phyloP scores from a whole-genome alignment of 2,888 invertebrate species.

The Anthrax anthrax region DNA sequence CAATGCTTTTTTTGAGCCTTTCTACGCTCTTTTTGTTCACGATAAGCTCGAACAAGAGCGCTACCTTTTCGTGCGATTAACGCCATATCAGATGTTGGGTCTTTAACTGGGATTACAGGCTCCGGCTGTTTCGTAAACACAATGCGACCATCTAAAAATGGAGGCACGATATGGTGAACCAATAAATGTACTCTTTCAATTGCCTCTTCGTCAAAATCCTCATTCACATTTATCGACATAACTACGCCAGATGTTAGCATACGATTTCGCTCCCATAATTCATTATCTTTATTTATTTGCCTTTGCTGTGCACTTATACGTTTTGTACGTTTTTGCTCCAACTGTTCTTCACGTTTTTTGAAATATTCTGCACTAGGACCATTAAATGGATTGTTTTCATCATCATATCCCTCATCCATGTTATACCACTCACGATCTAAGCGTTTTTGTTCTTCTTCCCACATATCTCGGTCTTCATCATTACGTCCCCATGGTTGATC shows the following conservation, averaged over 20 bases:
- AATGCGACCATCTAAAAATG: conserved; percentile 95
- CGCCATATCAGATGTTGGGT: conserved; percentile 97
- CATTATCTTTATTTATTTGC: conserved; percentile 96
- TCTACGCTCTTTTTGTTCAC: conserved; percentile 93
- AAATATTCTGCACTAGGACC: conserved; percentile 84
- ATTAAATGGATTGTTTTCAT: conserved; percentile 86
- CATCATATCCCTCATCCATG: conserved; percentile 85
- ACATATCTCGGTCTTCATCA: conserved; percentile 62
- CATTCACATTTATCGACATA: conserved; percentile 71
- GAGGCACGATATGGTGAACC: conserved; percentile 97
- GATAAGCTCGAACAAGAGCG: conserved; percentile 70
- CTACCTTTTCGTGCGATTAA: conserved; percentile 89
- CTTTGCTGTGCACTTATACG: conserved; percentile 89
- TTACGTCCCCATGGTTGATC: conserved; percentile 42
- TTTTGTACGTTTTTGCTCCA: conserved; percentile 80
- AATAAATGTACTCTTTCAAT: conserved; percentile 88
- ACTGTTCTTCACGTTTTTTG: conserved; percentile 80
- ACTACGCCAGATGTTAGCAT: conserved; percentile 94
- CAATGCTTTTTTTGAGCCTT: conserved; percentile 98
- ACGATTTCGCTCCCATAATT: conserved; percentile 95
- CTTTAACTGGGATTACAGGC: conserved; percentile 91
- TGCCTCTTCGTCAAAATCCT: conserved; percentile 91
- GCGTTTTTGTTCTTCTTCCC: conserved; percentile 83
- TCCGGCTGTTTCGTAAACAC: conserved; percentile 99
- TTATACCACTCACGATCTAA: conserved; percentile 95